Evolutionary conservation across 2,888 invertebrate genomes (phyloP).

Genomic region (Calameuta pallipes): DNA sequence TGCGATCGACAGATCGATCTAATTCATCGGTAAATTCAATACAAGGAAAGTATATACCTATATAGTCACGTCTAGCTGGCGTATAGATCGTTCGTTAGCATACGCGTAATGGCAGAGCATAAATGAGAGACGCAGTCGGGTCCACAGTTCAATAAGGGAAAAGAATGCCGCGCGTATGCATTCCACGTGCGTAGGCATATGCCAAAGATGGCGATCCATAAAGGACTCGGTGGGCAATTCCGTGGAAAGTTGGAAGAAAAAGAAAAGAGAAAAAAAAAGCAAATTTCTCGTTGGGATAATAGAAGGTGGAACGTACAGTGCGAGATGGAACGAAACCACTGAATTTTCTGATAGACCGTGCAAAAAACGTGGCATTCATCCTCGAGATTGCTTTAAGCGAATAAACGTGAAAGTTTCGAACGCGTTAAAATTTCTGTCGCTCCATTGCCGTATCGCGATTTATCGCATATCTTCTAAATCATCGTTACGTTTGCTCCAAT

Average conservation of each 20-base stretch:
- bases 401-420: background rate
- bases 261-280: too few relatives aligned
- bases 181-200: constrained; percentile 34
- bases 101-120: constrained; percentile 11
- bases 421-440: background rate
- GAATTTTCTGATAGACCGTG: background rate
- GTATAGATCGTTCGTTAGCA: background rate
- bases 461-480: background rate
- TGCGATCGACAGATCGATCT: background rate
- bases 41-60: background rate
- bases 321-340: background rate
- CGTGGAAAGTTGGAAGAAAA: background rate
- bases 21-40: background rate
- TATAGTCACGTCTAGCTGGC: background rate
- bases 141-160: background rate
- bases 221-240: background rate
- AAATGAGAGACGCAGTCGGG: constrained; percentile 17
- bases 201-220: constrained; percentile 42
- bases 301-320: background rate
- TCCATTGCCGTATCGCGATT: background rate
- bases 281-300: background rate
- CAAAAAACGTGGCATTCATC: background rate
- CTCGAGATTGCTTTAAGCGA: background rate
- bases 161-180: background rate
- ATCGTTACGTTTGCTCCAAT: background rate